Evolutionary conservation across 2,888 invertebrate species (phyloP).

Genomic region (Strigamia transsilvanica): DNA sequence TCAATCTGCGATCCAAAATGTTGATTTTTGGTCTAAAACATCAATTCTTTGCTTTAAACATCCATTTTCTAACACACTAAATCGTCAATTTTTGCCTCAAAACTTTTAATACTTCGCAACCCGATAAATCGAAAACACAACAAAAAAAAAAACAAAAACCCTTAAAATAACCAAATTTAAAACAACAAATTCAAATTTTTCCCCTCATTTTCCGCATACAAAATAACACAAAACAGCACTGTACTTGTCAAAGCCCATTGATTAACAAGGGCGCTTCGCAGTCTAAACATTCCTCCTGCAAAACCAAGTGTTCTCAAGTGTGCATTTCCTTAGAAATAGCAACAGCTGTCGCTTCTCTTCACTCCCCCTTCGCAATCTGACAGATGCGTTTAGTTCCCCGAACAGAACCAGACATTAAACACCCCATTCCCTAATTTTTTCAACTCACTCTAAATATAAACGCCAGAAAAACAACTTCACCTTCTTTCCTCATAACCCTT

Average conservation of each 20-base stretch:
- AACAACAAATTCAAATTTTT: too few species aligned
- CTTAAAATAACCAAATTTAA: too few species aligned
- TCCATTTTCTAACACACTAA: too few species aligned
- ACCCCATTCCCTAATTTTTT: background rate
- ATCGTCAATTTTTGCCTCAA: too few species aligned
- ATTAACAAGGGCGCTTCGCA: background rate
- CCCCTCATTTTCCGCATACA: too few species aligned
- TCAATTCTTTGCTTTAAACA: too few species aligned
- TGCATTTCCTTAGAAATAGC: background rate
- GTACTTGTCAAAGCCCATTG: background rate
- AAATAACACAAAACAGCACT: too few species aligned
- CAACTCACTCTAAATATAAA: background rate
- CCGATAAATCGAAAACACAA: too few species aligned
- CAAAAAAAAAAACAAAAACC: too few species aligned
- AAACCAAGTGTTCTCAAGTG: background rate
- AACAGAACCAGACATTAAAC: background rate
- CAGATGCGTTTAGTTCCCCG: background rate
- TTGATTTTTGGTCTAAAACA: too few species aligned
- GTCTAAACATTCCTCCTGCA: background rate
- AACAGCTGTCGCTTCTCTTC: background rate
- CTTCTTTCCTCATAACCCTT: conserved; percentile 85
- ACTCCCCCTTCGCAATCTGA: background rate
- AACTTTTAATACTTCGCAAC: too few species aligned
- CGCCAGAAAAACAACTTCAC: conserved; percentile 67
- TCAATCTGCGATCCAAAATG: too few species aligned